phyloP scores from a whole-genome alignment of 2,113 vertebrate genomes.

The Cololabis saira region DNA sequence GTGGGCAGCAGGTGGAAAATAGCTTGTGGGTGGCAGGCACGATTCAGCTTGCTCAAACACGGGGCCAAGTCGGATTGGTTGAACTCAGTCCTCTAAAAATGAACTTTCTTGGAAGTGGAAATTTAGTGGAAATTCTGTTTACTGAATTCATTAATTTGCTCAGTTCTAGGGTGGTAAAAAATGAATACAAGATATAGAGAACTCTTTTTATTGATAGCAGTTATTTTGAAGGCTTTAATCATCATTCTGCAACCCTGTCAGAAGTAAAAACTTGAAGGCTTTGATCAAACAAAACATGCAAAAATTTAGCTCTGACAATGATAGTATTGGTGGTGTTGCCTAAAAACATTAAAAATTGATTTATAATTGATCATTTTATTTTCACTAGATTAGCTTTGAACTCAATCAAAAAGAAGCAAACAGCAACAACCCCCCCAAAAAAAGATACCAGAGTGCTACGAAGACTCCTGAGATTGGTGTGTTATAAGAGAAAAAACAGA shows the following conservation, averaged over 20 bases:
- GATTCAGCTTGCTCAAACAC: constrained; percentile 56
- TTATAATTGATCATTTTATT: constrained; percentile 23
- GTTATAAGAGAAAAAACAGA: constrained; percentile 18
- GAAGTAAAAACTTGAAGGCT: neutral
- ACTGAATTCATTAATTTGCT: neutral
- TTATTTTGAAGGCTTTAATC: no score
- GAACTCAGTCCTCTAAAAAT: constrained; percentile 6
- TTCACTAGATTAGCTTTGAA: constrained; percentile 5
- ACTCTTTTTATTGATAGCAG: neutral
- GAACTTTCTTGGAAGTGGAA: constrained; percentile 2
- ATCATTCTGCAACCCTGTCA: neutral
- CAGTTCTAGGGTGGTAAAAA: neutral
- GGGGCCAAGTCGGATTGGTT: constrained; percentile 44
- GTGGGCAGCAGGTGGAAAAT: constrained; percentile 76
- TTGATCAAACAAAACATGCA: constrained; percentile 17
- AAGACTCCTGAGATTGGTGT: constrained; percentile 6
- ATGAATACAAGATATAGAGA: no score
- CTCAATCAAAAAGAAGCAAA: neutral
- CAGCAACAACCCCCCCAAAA: neutral
- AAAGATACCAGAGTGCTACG: neutral
- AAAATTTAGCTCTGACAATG: neutral
- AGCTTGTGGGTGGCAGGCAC: constrained; percentile 70
- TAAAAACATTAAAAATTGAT: constrained; percentile 34
- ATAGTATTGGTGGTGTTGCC: constrained; percentile 15
- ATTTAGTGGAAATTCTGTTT: constrained; percentile 1